Evolutionary conservation across 2,797 vertebrate species (phyloP), one percentile per base, ranked within the genome.

Genomic region (Enteromius treurensis): DNA sequence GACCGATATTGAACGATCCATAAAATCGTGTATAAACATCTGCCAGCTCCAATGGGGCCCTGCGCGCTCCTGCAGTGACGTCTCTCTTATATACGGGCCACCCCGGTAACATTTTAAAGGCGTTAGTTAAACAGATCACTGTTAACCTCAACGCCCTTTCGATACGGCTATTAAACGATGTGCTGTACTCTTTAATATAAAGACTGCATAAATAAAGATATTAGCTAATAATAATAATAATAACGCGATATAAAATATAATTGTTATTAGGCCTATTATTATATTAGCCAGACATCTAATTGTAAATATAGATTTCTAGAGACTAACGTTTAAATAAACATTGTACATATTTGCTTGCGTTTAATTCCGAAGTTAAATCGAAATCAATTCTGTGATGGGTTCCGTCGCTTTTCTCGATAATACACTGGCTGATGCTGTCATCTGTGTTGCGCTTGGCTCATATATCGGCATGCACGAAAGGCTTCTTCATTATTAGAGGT

Each of bases 11-110:
- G 96, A 97, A 96, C 97, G 94, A 97, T 98, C 97, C 97, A 98
- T 97, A 98, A 97, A 97, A 97, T 96, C 96, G 96, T 97, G 97
- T 97, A 96, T 97, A 96, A 96, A 96, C 97, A 97, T 97, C 97
- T 97, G 97, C 96, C 96, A 96, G 94, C 95, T 95, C 94, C 93
- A 95, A 97, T 97, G 95, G 95, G 90, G 94, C 93, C 26, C 87
- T 64, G 62, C 90, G 60, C 6, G 69, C 69, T 42, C 87, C 92
- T 95, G 95, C 94, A 94, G 95, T 96, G 96, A 96, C 93, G 92
- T 95, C 95, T 95, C 95, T 91, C 89, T 90, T 90, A 91, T 90
- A 90, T 89, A 88, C 85, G 87, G 81, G 37, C 49, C 47, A 77
- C 67, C n/a, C 34, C 7, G 65, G 53, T 62, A 26, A 79, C 62